Evolutionary conservation across 2,888 invertebrate species (phyloP), one percentile per base, ranked within the genome.

Genomic region (Rotaria socialis): DNA sequence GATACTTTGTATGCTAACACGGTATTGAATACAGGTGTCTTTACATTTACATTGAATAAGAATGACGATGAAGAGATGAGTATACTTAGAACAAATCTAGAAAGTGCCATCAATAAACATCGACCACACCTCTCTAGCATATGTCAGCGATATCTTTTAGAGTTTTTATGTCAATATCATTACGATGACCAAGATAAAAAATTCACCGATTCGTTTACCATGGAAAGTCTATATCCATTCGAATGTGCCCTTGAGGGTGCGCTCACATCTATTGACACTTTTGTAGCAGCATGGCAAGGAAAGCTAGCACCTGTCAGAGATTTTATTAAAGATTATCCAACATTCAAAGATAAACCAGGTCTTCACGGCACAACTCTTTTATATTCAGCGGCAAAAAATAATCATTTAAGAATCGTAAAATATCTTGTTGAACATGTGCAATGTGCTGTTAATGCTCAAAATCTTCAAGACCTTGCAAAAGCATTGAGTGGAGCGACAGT

Each of bases 281-380:
- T n/a, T 80, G 47, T 22, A 47, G 43, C 47, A 5, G 80, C 80
- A 24, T 47, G 43, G 80, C 5, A 47, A 14, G 80, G 80, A n/a
- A n/a, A 80, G 11, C 0, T 24, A 0, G 0, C 8, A 24, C 22
- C 2, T 80, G 80, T 80, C 8, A 24, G 14, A 80, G n/a, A 80
- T n/a, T 80, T 80, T 7, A 22, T 80, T 80, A 0, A 80, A 43
- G 24, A 47, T 7, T 80, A 47, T 80, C 80, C 80, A 11, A 47
- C 7, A 11, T 47, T 47, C 7, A 80, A 80, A 80, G 47, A 80
- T 80, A 43, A 47, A 47, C n/a, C 80, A 10, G 47, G 80, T 24
- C 47, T 47, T 80, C n/a, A 47, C 10, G 80, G 80, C 11, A 80
- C 80, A 80, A 80, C 80, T 24, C 47, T 80, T n/a, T 47, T 80